Base-by-base conservation (phyloP, 2,888 invertebrate genomes). In the Lypha dubia region DNA sequence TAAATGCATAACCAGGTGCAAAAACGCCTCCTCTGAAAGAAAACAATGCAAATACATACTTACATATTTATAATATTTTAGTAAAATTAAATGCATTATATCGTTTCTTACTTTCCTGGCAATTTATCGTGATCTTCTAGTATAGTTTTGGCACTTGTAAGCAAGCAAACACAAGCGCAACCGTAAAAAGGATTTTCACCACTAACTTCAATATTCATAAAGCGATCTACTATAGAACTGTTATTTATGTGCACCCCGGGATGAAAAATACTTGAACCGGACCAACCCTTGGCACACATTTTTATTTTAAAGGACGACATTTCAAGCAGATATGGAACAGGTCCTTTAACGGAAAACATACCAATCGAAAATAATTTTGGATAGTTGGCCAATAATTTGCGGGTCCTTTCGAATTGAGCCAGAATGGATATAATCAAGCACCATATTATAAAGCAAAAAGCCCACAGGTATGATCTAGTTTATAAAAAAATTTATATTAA, bases 1-100 rank as follows among this genome's bases (percentile, higher is more conserved):
- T 79, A 73, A 87, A 87, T 15, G 87, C 87, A 56, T 79, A 86
- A 13, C 86, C 87, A 17, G 87, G 86, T 0, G 84, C 49, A 28
- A 62, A 80, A 13, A 86, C 86, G 6, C 87, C 87, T 22, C 87
- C 87, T 5, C 87, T 87, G 9, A 79, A 67, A 74, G 53, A 8
- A n/a, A 15, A 79, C n/a, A 71, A 70, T 1, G 53, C 8, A n/a
- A 28, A n/a, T 56, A n/a, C n/a, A n/a, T n/a, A n/a, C n/a, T n/a
- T n/a, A n/a, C n/a, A n/a, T 28, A n/a, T 56, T 41, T 28, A 51
- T 3, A 24, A 53, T 38, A 53, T 53, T 13, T 15, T 20, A 35
- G 17, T 4, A 7, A 65, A 46, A 15, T 53, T 2, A 13, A 24
- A 24, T 53, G 20, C 17, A 49, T 9, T 49, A n/a, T 8, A 8